Base-by-base conservation (phyloP, 2,797 vertebrate genomes). In the Xenopus petersii region DNA sequence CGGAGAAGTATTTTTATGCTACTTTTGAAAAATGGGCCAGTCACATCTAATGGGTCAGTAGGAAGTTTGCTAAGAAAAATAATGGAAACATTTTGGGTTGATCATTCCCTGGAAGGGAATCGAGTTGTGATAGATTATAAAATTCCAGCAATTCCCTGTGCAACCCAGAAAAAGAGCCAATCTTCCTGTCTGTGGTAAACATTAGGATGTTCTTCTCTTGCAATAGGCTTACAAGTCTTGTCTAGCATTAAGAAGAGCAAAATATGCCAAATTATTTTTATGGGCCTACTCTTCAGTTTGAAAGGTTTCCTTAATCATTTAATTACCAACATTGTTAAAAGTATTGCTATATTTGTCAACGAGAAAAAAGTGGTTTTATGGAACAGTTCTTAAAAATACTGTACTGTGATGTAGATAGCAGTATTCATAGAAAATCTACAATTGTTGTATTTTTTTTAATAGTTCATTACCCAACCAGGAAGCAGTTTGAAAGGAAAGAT, bases 121-220 rank as follows among this genome's bases (percentile, higher is more conserved):
- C 33, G 47, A 47, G 64, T 62, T 64, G 46, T 68, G 47, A 77
- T 68, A 73, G 73, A 77, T 73, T 77, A 63, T 73, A 68, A 68
- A 56, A 77, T 77, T 77, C 64, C 70, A 10, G 17, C 70, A 64
- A 69, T 77, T 77, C 70, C 75, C 70, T 17, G 24, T 68, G 49
- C 59, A 68, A n/a, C 54, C 49, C 17, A 48, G 59, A 66, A 47
- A 30, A 30, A n/a, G 12, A 73, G 64, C 64, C 70, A 63, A 68
- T 58, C 70, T 67, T 73, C 70, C 75, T 77, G 75, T 77, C 70
- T 77, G 75, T 64, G 70, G 75, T 77, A 68, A 56, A 77, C 67
- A 73, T 68, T 54, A 66, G 26, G 64, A 12, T 17, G 63, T 30
- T 46, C 49, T 70, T 48, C 13, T 36, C 8, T 30, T 6, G 24